Base-by-base conservation (phyloP, 2,113 vertebrate genomes). In the Coreoperca whiteheadi region DNA sequence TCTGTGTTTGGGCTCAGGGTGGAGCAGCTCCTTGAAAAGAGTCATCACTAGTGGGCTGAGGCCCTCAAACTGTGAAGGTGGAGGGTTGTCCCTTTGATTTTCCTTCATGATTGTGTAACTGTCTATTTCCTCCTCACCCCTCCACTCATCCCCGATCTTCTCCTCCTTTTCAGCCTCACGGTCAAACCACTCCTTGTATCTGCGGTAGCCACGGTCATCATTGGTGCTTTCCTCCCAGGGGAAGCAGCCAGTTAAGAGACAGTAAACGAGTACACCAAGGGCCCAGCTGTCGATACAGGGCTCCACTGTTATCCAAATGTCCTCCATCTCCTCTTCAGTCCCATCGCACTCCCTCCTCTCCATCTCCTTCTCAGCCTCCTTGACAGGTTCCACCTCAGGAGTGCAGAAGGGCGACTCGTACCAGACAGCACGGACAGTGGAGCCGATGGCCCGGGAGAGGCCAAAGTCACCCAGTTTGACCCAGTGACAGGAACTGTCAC, bases 391-490 rank as follows among this genome's bases (percentile, higher is more conserved):
- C 72, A 98, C 95, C 88, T 98, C 98, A 0, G 98, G 98, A 0
- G 97, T 97, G 1, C 96, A 95, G 0, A 97, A 97, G 50, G 97
- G 98, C 2, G 98, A 94, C 4, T 97, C 93, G 8, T 93, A 94
- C 1, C 96, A 96, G 9, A 96, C 96, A 0, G 95, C 96, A 0
- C 95, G 93, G 1, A 96, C 90, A 0, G 82, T 85, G 0, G 95
- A 92, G 34, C 97, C 96, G 23, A 94, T 91, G 0, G 95, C 87
- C 0, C 97, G 93, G 0, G 96, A 92, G 59, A 98, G 95, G 51
- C 97, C 97, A 2, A 99, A 97, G 93, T 99, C 98, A 0, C 96
- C 96, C 65, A 99, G 95, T 85, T 98, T 98, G 86, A 99, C 96
- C 51, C 92, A 96, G 20, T 92, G 95, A 65, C 97, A 98, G 0